Evolutionary conservation across 2,797 vertebrate genomes (phyloP), one percentile per base, ranked within the genome.

Genomic region (Megaceryle alcyon): DNA sequence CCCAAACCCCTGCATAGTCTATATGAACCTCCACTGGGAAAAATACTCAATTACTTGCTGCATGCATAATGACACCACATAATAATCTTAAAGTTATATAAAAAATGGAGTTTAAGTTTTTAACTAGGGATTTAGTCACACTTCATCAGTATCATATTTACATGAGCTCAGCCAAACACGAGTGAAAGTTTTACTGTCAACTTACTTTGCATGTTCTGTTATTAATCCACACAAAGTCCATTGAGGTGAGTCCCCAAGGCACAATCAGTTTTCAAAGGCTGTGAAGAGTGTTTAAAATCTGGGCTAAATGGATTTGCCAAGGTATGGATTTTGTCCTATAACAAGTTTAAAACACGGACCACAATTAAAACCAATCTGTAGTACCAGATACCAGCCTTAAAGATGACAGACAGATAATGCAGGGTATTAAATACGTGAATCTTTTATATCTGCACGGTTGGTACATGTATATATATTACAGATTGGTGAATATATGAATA

Each of bases 151-250:
- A 88, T 92, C 70, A 33, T 91, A 94, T 96, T 97, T 96, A 95
- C 95, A 84, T 89, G 84, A 94, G 92, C 92, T 92, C 94, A 94
- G 96, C 84, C 92, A 91, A 97, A 95, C 59, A 86, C 91, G 88
- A 97, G 92, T 94, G 96, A 97, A 97, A 97, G 97, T 97, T 97
- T 97, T 97, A 97, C 96, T 94, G 88, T 96, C 95, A 72, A 92
- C 77, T 97, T 95, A 78, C 95, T 97, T 97, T 97, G 96, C 92
- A 96, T 96, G 96, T 95, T 96, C 69, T 94, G 95, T 35, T 95
- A 92, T 86, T 97, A 97, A 97, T 96, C 94, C 95, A 76, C 9
- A 78, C 93, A 82, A 97, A 97, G 70, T 71, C 95, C 90, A 49
- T 4, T 26, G 92, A 90, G 97, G 86, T 60, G 33, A 59, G 89